Percentiles rank a stretch among this genome's conserved stretches.
phyloP scores from a whole-genome alignment of 2,797 vertebrate species.

The Acrossocheilus wenchowensis region DNA sequence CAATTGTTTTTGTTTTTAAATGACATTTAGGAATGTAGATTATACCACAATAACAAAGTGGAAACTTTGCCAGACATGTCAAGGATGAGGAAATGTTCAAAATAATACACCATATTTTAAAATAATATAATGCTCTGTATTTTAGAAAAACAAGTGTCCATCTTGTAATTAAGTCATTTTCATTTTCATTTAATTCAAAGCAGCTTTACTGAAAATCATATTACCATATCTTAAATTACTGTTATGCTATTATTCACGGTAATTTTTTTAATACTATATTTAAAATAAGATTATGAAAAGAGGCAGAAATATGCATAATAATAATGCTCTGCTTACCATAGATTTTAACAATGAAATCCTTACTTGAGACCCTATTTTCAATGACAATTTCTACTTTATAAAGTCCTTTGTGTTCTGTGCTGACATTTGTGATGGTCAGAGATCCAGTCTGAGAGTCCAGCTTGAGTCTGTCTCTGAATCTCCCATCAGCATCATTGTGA shows the following conservation, averaged over 20 bases:
- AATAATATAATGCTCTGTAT: not conserved
- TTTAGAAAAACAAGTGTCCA: not conserved
- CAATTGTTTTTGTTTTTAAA: not conserved
- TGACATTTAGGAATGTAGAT: not conserved
- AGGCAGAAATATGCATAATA: not conserved
- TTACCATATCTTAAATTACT: not conserved
- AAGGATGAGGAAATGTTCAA: not conserved
- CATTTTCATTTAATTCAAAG: too few relatives aligned
- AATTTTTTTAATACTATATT: too few relatives aligned
- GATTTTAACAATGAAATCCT: not conserved
- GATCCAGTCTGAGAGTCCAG: slow-evolving; percentile 8
- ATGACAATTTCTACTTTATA: not conserved
- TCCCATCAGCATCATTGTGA: not conserved
- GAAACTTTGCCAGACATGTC: too few relatives aligned
- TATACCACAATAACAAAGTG: not conserved
- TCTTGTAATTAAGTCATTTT: too few relatives aligned
- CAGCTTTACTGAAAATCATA: not conserved
- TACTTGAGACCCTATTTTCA: not conserved
- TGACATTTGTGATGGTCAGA: slow-evolving; percentile 23
- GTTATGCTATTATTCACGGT: not conserved
- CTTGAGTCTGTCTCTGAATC: not conserved
- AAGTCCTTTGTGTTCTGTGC: slow-evolving; percentile 5
- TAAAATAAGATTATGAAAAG: not conserved
- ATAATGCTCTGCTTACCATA: not conserved
- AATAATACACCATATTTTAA: not conserved